phyloP scores from a whole-genome alignment of 2,888 invertebrate genomes.

The Cephus pygmeus region DNA sequence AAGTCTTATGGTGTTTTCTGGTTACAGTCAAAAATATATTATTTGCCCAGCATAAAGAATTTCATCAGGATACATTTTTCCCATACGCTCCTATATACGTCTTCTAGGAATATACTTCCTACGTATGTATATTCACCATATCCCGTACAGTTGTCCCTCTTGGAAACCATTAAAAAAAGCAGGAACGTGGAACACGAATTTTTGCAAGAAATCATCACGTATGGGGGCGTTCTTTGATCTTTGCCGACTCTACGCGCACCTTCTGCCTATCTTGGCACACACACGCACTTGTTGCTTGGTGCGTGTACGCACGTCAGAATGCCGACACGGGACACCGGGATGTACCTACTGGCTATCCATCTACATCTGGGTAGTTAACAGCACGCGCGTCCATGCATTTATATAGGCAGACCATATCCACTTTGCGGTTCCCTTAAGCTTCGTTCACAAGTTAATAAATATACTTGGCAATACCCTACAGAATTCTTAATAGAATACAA shows the following conservation, averaged over 20 bases:
- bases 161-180: not conserved
- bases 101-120: not conserved
- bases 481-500: not conserved
- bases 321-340: conserved; percentile 10
- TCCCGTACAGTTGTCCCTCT: not conserved
- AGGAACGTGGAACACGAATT: conserved; percentile 21
- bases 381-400: conserved; percentile 34
- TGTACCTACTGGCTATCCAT: conserved; percentile 23
- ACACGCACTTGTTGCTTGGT: not conserved
- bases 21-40: not conserved
- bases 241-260: conserved; percentile 29
- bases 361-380: conserved; percentile 39
- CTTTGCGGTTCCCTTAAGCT: not conserved
- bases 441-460: not conserved
- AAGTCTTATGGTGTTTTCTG: not conserved
- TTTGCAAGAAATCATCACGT: conserved; percentile 29
- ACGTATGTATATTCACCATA: not conserved
- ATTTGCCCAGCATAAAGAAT: not conserved
- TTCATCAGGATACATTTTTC: not conserved
- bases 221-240: conserved; percentile 44
- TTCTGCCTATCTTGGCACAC: conserved; percentile 3
- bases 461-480: not conserved
- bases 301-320: conserved; percentile 6
- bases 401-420: conserved; percentile 16
- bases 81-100: not conserved